These are phyloP conservation scores for Porites divaricata DNA, from an alignment of 92 coral and sea anemone genomes.

Conservation along the genomic window DNA sequence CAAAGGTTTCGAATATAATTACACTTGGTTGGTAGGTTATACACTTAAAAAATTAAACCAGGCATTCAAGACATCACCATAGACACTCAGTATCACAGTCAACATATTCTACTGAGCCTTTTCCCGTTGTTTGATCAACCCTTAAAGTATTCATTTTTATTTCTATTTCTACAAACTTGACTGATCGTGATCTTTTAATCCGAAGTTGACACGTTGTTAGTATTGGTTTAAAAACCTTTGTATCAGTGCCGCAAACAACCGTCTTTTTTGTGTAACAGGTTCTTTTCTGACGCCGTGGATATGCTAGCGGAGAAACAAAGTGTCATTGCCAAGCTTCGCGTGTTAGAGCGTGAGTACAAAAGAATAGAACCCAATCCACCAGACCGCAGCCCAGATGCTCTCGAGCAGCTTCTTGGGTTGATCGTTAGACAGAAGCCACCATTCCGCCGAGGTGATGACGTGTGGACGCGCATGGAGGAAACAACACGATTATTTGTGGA, in stretches of 20 bases:
- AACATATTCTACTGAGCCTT: too few species aligned
- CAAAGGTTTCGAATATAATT: too few species aligned
- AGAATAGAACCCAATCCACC: conserved; percentile 26
- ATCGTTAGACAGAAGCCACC: conserved; percentile 41
- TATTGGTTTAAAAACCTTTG: too few species aligned
- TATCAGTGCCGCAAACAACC: not conserved
- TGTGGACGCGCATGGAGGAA: conserved; percentile 84
- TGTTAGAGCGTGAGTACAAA: conserved; percentile 46
- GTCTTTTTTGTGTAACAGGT: conserved; percentile 12
- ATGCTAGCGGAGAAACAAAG: conserved; percentile 50
- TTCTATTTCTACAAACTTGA: too few species aligned
- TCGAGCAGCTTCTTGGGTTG: conserved; percentile 8
- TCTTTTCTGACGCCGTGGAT: conserved; percentile 67
- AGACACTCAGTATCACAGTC: too few species aligned
- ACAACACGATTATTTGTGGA: conserved; percentile 63
- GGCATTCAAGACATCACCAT: too few species aligned
- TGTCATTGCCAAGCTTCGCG: conserved; percentile 19
- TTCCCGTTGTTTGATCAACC: too few species aligned
- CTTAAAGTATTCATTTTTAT: too few species aligned
- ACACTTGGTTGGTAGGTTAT: too few species aligned
- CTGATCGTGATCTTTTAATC: too few species aligned
- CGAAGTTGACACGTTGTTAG: too few species aligned
- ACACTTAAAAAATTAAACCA: too few species aligned
- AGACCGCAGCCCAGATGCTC: conserved; percentile 17
- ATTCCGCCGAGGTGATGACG: conserved; percentile 81